These are phyloP conservation scores for Pseudobourletiella spinata DNA, from an alignment of 1,140 invertebrate species.

Conservation along the genomic window DNA sequence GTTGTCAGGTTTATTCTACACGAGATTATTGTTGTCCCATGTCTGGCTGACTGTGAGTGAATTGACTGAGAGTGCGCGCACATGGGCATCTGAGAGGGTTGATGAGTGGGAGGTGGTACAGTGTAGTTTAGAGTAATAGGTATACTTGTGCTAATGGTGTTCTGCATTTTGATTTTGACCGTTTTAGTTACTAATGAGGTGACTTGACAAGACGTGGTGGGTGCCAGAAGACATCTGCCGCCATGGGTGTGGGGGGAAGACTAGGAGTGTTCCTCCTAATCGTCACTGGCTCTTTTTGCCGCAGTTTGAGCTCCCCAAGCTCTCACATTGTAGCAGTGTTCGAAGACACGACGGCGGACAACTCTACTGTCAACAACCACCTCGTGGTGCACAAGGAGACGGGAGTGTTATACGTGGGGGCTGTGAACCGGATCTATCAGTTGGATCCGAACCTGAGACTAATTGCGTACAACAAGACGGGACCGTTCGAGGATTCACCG, in stretches of 20 bases:
- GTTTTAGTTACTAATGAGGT: conserved; percentile 11
- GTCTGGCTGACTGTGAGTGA: no score
- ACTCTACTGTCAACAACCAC: conserved; percentile 53
- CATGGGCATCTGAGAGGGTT: no score
- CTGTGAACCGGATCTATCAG: conserved; percentile 87
- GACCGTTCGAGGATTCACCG: conserved; percentile 78
- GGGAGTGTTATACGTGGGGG: conserved; percentile 84
- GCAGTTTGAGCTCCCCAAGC: not conserved
- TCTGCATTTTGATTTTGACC: no score
- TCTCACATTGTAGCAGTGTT: conserved; percentile 32
- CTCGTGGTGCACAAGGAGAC: conserved; percentile 85
- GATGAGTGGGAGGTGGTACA: no score
- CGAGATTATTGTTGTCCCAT: no score
- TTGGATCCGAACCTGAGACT: conserved; percentile 74
- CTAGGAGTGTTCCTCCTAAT: conserved; percentile 6
- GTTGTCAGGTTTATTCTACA: no score
- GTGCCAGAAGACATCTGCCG: conserved; percentile 16
- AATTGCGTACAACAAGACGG: conserved; percentile 68
- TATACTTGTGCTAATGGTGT: no score
- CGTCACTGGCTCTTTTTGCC: conserved; percentile 1
- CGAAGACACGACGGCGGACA: conserved; percentile 18
- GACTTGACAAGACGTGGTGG: conserved; percentile 4
- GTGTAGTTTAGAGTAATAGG: no score
- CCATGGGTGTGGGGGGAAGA: conserved; percentile 13
- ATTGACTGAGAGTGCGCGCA: no score